Base-by-base conservation (phyloP, 2,888 invertebrate genomes). In the Agriopis marginaria region DNA sequence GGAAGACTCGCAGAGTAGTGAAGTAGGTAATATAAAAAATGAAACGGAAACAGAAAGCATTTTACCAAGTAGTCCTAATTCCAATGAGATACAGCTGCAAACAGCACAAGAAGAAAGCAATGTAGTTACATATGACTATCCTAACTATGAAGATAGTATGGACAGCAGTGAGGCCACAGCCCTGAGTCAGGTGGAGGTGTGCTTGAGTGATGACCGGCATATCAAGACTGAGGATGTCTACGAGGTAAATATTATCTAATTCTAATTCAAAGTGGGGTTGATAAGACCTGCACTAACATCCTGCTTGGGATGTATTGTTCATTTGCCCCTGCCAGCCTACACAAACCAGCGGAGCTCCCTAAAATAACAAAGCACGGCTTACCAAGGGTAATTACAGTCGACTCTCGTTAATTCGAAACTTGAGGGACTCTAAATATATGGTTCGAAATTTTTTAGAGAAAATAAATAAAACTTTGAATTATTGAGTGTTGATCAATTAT, bases 151-250 rank as follows among this genome's bases (percentile, higher is more conserved):
- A 72, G 91, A 91, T 50, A 92, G 90, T 68, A 86, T 90, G 78
- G 91, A 92, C 42, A 93, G 92, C 67, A 85, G 86, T 72, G 91
- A 92, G 5, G 89, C 89, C 0, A 77, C 81, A 0, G 93, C 90
- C 0, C 75, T 93, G 40, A 87, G 86, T 12, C 90, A 89, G 67
- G 93, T 93, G 0, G 93, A 93, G 66, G 85, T 90, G 0, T 93
- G 92, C 75, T 74, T 93, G 59, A 87, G 87, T 53, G 92, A 92
- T 59, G 86, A 87, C 17, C 70, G 85, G 14, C 81, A 80, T 66
- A 78, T 90, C 2, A 91, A 92, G 73, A 73, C 72, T 23, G 91
- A 90, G 75, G 65, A 71, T 65, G 72, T 47, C 11, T 76, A 76
- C 79, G 82, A 83, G 76, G 89, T 90, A 69, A 81, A 59, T 58